Evolutionary conservation across 2,113 vertebrate genomes (phyloP), one percentile per base, ranked within the genome.

Genomic region (Heptranchias perlo): DNA sequence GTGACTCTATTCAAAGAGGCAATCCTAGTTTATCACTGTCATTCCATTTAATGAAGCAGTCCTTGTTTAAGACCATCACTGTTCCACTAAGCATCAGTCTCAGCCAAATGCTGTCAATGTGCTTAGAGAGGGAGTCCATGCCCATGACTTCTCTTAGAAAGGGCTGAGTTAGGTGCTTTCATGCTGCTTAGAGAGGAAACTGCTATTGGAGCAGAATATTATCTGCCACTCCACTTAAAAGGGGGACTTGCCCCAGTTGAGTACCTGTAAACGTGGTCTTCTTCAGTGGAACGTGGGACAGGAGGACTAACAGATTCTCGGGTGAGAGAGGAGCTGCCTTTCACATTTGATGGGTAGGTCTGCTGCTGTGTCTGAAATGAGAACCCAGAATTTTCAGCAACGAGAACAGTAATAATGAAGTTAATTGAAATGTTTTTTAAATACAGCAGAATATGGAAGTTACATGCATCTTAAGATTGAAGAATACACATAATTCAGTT

Each of bases 191-290:
- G 1, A 61, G 54, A 91, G 87, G 87, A 62, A 35, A 92, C 7
- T 93, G 58, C n/a, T 93, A 58, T 31, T 23, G 39, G 44, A 89
- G 28, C 52, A 54, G 1, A 89, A 89, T 58, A 8, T 14, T 89
- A 35, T 93, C 58, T 93, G 35, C 89, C 52, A 93, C 18, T 25
- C 89, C 35, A 64, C 18, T 61, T 39, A 93, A 64, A n/a, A 93
- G 58, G 7, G 14, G 58, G n/a, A n/a, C 89, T 93, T 39, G 44
- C 28, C 61, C 35, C 10, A 31, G 73, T 31, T 4, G 4, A 31
- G 25, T 98, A 99, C 99, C 99, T 99, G 98, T 99, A 99, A 78
- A 99, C 99, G 98, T 99, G 99, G 92, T 99, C 99, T 96, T 99
- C 99, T 97, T 99, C 99, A 21, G 97, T 96, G 58, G 97, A 97